phyloP scores from a whole-genome alignment of 2,797 vertebrate genomes.

The Acanthopagrus latus region DNA sequence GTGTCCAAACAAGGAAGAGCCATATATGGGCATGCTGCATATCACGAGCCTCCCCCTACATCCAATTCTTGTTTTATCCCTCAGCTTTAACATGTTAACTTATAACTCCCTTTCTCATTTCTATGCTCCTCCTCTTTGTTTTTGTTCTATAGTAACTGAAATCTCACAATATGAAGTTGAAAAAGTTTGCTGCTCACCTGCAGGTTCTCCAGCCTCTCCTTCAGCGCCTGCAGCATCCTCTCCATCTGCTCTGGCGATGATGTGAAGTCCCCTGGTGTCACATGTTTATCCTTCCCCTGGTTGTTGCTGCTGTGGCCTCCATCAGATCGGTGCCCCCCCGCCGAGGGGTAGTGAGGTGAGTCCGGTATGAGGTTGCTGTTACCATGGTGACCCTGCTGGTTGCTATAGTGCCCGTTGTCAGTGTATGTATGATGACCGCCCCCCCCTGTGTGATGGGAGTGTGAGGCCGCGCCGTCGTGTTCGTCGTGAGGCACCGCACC shows the following conservation, averaged over 20 bases:
- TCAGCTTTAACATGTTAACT: not conserved
- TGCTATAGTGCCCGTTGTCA: slow-evolving; percentile 64
- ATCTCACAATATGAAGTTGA: not conserved
- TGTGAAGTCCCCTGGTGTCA: slow-evolving; percentile 66
- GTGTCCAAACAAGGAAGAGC: slow-evolving; percentile 22
- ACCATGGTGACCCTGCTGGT: slow-evolving; percentile 75
- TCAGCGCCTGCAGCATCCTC: slow-evolving; percentile 87
- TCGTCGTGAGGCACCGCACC: slow-evolving; percentile 59
- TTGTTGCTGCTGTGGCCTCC: slow-evolving; percentile 63
- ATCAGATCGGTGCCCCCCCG: slow-evolving; percentile 65
- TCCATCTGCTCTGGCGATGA: slow-evolving; percentile 85
- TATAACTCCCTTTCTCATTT: not conserved
- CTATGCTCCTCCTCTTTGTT: not conserved
- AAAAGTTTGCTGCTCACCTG: slow-evolving; percentile 82
- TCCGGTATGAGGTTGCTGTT: slow-evolving; percentile 78
- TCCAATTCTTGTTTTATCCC: not conserved
- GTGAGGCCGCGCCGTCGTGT: slow-evolving; percentile 50
- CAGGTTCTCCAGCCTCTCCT: slow-evolving; percentile 88
- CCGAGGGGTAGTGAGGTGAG: slow-evolving; percentile 65
- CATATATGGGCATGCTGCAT: not conserved
- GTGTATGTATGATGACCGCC: slow-evolving; percentile 53
- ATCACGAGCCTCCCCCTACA: not conserved
- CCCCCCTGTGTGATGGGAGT: slow-evolving; percentile 46
- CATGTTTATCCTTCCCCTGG: slow-evolving; percentile 79
- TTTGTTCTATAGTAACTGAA: not conserved